phyloP scores from a whole-genome alignment of 2,888 invertebrate genomes.

The Agrilus biguttatus region DNA sequence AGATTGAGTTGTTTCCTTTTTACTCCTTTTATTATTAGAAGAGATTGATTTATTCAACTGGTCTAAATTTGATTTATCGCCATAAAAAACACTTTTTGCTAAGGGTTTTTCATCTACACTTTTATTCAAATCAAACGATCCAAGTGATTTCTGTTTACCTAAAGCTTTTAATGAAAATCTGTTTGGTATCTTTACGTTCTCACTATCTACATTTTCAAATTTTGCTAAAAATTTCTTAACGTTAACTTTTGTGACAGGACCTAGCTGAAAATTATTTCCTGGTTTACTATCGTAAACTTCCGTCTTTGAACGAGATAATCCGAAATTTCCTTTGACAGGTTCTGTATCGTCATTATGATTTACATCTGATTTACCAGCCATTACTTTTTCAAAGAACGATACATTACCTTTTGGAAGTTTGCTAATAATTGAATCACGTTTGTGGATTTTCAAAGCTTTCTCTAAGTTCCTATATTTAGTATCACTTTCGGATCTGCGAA shows the following conservation, averaged over 20 bases:
- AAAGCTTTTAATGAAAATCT: constrained; percentile 5
- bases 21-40: not conserved
- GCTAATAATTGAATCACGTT: constrained; percentile 21
- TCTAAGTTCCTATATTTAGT: constrained; percentile 30
- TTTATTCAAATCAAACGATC: constrained; percentile 5
- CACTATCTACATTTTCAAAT: constrained; percentile 21
- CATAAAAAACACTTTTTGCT: constrained; percentile 1
- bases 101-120: not conserved
- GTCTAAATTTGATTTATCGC: not conserved
- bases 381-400: constrained; percentile 26
- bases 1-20: constrained; percentile 9
- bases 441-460: constrained; percentile 21
- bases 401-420: constrained; percentile 28
- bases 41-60: not conserved
- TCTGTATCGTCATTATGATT: constrained; percentile 12
- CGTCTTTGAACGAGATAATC: constrained; percentile 25
- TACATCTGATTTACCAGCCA: constrained; percentile 21
- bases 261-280: constrained; percentile 26
- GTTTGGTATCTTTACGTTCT: constrained; percentile 5
- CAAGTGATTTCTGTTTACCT: constrained; percentile 13
- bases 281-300: constrained; percentile 23
- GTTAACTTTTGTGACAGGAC: constrained; percentile 26
- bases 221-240: constrained; percentile 28
- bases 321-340: constrained; percentile 9
- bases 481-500: constrained; percentile 24